A percentile compares a stretch with the other conserved stretches of the same genome.
phyloP scores from a whole-genome alignment of 2,797 vertebrate species.

The Anguilla anguilla region DNA sequence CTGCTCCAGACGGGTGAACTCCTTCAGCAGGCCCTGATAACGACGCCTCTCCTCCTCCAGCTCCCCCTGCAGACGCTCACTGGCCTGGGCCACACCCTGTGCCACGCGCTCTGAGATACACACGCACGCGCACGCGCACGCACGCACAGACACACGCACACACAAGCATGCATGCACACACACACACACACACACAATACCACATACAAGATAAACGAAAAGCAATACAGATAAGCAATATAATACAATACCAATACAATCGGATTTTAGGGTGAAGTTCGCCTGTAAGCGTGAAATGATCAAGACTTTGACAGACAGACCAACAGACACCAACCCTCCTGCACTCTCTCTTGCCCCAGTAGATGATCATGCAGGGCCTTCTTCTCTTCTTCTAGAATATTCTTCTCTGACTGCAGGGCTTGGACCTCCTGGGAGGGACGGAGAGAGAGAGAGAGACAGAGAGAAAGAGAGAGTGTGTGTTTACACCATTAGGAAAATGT shows the following conservation, averaged over 20 bases:
- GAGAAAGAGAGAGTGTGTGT: neutral
- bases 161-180: neutral
- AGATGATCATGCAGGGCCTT: constrained; percentile 57
- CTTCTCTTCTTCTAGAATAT: constrained; percentile 59
- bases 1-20: constrained; percentile 78
- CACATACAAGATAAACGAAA: constrained; percentile 14
- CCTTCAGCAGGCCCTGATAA: constrained; percentile 78
- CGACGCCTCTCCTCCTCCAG: constrained; percentile 76
- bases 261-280: too few relatives aligned
- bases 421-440: constrained; percentile 55
- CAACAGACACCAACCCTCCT: constrained; percentile 60
- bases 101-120: constrained; percentile 55
- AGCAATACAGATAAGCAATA: neutral
- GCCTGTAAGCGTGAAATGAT: neutral
- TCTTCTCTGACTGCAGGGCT: constrained; percentile 58
- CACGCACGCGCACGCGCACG: constrained; percentile 20
- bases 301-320: neutral
- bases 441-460: constrained; percentile 3
- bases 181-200: neutral
- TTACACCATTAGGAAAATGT: too few relatives aligned
- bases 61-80: constrained; percentile 61
- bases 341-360: constrained; percentile 59
- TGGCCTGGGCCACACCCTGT: constrained; percentile 53
- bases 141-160: constrained; percentile 24
- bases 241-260: constrained; percentile 22